Base-by-base conservation (phyloP, 2,888 invertebrate genomes). In the Acanthopleura granulata region DNA sequence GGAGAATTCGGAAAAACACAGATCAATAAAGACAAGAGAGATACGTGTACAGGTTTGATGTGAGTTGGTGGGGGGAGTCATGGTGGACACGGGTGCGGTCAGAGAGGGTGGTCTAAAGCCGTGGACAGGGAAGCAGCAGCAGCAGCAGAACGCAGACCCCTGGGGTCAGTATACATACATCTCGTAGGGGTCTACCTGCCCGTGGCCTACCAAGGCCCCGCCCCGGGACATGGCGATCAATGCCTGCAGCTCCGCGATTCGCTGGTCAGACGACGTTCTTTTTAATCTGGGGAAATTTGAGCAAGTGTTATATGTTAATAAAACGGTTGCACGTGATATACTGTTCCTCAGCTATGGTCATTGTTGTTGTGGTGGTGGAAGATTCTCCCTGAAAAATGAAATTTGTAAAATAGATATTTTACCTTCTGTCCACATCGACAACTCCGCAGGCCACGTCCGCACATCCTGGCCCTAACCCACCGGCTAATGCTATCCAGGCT, bases 211-310 rank as follows among this genome's bases (percentile, higher is more conserved):
- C 25, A 71, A 49, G 11, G 81, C 81, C 40, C 77, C 77, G 49
- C 83, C 81, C 71, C 76, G 80, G 72, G 80, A 78, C 69, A 85
- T 77, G 49, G 84, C 83, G 14, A 85, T 83, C 27, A 84, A 76
- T 61, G 85, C 85, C 77, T 83, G 83, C 29, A 85, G 77, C 74
- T 85, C 85, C 14, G 84, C 84, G 11, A 85, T 77, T 62, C 85
- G 77, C 76, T 85, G 85, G 75, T 85, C 85, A 12, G 85, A 84
- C 75, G 82, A 81, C 6, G 84, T 82, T 72, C 85, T 75, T 78
- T 83, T 84, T 72, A 76, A 62, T 76, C 83, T 82, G 80, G 27
- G 40, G 61, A 74, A 74, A 72, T 49, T 22, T 27, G 57, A 57
- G 57, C n/a, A 57, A 22, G n/a, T n/a, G 18, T 1, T n/a, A 57